These are phyloP conservation scores for Sthenelais limicola DNA, from an alignment of 2,888 invertebrate genomes.

Conservation along the genomic window DNA sequence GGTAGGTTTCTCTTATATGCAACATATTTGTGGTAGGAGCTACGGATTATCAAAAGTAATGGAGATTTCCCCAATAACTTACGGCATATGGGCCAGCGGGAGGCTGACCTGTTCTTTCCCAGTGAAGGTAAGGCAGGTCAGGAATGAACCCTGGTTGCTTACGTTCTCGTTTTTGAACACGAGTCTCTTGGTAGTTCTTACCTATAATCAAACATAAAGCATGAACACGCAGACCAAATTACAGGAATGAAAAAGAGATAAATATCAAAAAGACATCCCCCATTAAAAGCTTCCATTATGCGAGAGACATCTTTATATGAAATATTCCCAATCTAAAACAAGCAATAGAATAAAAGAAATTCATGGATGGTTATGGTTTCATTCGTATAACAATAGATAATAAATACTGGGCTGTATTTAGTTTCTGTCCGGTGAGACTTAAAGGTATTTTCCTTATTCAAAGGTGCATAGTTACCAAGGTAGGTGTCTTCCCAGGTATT, in stretches of 20 bases:
- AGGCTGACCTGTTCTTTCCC: slow-evolving; percentile 70
- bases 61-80: too few species aligned
- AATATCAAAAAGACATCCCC: too few species aligned
- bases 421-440: not conserved
- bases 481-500: slow-evolving; percentile 68
- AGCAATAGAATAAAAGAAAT: not conserved
- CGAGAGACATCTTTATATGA: too few species aligned
- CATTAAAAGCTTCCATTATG: too few species aligned
- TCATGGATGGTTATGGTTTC: not conserved
- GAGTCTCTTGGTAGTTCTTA: slow-evolving; percentile 68
- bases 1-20: too few species aligned
- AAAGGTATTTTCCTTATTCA: not conserved
- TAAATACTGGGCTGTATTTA: too few species aligned
- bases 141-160: slow-evolving; percentile 68
- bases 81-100: slow-evolving; percentile 72
- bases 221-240: not conserved
- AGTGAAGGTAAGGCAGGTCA: slow-evolving; percentile 69
- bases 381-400: not conserved
- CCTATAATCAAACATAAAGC: slow-evolving; percentile 55
- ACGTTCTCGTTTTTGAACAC: slow-evolving; percentile 67
- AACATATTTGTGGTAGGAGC: too few species aligned
- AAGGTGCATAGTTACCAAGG: slow-evolving; percentile 70
- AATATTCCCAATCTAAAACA: too few species aligned
- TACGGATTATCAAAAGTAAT: too few species aligned
- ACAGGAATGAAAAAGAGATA: too few species aligned